Percentiles rank a stretch among this genome's conserved stretches.
Conservation (phyloP, 2,888 invertebrate species). For the Athalia circularis region DNA sequence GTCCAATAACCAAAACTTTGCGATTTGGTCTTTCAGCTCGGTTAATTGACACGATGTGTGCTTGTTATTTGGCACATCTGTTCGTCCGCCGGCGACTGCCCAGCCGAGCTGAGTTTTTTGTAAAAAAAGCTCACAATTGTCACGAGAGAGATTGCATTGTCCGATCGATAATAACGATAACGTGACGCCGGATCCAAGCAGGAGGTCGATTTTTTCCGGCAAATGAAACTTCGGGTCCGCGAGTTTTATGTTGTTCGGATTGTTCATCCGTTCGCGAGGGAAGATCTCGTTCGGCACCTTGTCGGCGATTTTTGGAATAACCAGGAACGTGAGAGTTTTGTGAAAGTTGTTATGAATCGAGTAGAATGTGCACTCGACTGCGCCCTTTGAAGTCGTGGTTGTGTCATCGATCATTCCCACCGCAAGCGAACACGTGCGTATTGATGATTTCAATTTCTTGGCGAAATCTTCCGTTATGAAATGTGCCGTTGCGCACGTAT, state of each 20-base stretch:
- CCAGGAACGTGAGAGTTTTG: constrained; percentile 34
- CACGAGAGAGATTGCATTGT: constrained; percentile 44
- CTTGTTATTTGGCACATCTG: too few species aligned
- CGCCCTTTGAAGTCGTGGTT: constrained; percentile 44
- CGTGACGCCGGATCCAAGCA: background rate
- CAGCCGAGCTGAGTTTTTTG: constrained; percentile 46
- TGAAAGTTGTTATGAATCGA: constrained; percentile 44
- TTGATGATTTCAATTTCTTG: background rate
- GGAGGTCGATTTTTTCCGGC: background rate
- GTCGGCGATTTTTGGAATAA: constrained; percentile 50
- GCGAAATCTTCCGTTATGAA: background rate
- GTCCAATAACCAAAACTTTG: too few species aligned
- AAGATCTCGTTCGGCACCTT: constrained; percentile 47
- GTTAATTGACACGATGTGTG: too few species aligned
- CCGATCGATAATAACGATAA: constrained; percentile 46
- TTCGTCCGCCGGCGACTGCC: constrained; percentile 23
- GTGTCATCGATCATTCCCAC: constrained; percentile 46
- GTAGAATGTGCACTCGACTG: constrained; percentile 45
- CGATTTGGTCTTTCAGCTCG: too few species aligned
- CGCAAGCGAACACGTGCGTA: constrained; percentile 44
- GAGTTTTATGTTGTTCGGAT: background rate
- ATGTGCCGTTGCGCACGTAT: background rate
- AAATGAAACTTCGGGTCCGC: constrained; percentile 7
- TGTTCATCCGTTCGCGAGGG: constrained; percentile 38
- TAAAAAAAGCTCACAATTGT: constrained; percentile 29